These are phyloP conservation scores for Cyprinella venusta DNA, from an alignment of 2,797 vertebrate species.

Conservation along the genomic window DNA sequence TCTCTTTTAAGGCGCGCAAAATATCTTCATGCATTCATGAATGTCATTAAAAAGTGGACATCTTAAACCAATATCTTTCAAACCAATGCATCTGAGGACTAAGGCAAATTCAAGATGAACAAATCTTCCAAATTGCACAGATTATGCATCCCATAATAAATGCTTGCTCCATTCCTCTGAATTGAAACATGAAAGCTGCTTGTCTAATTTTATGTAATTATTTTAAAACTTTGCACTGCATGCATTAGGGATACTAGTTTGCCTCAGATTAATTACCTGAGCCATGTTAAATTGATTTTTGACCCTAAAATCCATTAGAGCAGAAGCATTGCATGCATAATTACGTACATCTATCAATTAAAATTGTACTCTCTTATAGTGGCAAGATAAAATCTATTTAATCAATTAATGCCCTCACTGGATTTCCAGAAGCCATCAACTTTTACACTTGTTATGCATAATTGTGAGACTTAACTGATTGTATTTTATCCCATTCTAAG, in stretches of 20 bases:
- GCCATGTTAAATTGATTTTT: conserved; percentile 52
- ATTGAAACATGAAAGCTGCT: conserved; percentile 12
- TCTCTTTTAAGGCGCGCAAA: neutral
- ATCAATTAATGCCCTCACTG: conserved; percentile 1
- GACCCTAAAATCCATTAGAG: conserved; percentile 43
- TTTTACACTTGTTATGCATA: conserved; percentile 2
- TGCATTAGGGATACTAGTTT: conserved; percentile 28
- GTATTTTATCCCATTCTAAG: neutral
- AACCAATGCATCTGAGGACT: neutral
- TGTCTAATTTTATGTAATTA: conserved; percentile 12
- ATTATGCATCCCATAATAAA: conserved; percentile 30
- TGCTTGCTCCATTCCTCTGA: conserved; percentile 6
- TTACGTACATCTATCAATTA: conserved; percentile 49
- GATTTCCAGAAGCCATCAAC: conserved; percentile 8
- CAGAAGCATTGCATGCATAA: conserved; percentile 47
- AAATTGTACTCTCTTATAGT: neutral
- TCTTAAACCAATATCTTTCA: neutral
- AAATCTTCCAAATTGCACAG: neutral
- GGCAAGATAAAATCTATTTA: conserved; percentile 18
- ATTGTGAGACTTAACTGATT: conserved; percentile 13
- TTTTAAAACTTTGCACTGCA: conserved; percentile 28
- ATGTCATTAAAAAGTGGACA: neutral
- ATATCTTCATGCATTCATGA: neutral
- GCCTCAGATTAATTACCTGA: conserved; percentile 45
- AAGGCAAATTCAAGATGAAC: neutral